Base-by-base conservation (phyloP, 1,140 invertebrate species). In the Penaeus indicus region DNA sequence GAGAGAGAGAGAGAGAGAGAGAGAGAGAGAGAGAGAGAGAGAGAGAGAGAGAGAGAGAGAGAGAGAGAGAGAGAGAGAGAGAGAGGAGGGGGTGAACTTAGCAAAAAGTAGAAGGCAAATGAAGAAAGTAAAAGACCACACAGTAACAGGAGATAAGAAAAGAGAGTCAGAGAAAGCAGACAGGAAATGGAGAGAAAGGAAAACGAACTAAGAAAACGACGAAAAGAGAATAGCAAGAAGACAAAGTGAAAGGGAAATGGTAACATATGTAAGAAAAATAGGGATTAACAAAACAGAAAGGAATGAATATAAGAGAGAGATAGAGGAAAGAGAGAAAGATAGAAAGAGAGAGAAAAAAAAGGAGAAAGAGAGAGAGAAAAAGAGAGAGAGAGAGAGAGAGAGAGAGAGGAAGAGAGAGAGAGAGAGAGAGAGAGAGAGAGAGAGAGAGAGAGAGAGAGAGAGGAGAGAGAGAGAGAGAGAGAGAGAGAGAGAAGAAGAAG, bases 401-500 rank as follows among this genome's bases (percentile, higher is more conserved):
- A 13, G 19, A 32, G 21, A 79, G 47, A 79, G 77, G 60, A 1
- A 79, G 32, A 47, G 1, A 79, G 47, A 21, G 38, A 79, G 47
- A 38, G 32, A 79, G n/a, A 42, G 21, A n/a, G 77, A 47, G 47
- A 47, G 38, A 79, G 38, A 79, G 77, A 79, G 38, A 42, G 77
- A 79, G 38, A 79, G 77, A 42, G 38, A 79, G 77, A 79, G 77
- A 79, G 77, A 79, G 77, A 79, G 77, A 79, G 67, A 72, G 67
- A 72, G 67, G 67, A 72, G 27, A 27, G 13, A 27, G 27, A 27
- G 27, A 27, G 27, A 27, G 13, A 27, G 27, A 27, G 27, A 27
- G 13, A 27, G 27, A 11, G 13, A 27, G 27, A 27, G 27, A 27
- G 27, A 27, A 69, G 4, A 13, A 27, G 27, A 27, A 27, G 27